Conservation (phyloP, 2,888 invertebrate genomes). For the Ceriagrion tenellum region DNA sequence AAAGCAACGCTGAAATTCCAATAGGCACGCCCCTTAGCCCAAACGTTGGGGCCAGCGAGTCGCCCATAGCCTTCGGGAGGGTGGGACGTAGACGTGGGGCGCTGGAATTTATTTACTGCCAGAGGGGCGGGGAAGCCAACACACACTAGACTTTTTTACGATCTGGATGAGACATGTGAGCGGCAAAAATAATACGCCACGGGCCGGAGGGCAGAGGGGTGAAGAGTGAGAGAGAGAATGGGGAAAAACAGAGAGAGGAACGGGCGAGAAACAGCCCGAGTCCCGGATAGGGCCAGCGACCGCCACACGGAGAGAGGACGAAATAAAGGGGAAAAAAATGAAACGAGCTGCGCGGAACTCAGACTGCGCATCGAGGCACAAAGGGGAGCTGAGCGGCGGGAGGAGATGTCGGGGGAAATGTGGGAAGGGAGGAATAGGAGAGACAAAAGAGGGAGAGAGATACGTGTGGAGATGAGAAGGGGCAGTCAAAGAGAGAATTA, state of each 20-base stretch:
- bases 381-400: neutral
- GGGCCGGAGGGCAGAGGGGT: neutral
- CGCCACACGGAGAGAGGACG: neutral
- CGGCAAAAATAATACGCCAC: conserved; percentile 63
- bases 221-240: neutral
- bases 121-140: conserved; percentile 6
- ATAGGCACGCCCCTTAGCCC: too few relatives aligned
- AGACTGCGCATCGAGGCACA: conserved; percentile 8
- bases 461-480: too few relatives aligned
- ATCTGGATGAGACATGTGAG: conserved; percentile 58
- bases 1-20: too few relatives aligned
- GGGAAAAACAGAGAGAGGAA: neutral
- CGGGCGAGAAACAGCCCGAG: neutral
- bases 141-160: conserved; percentile 38
- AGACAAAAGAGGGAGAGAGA: too few relatives aligned
- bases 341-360: neutral
- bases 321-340: neutral
- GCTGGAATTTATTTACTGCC: conserved; percentile 61
- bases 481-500: too few relatives aligned
- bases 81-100: neutral
- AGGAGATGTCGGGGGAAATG: neutral
- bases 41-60: too few relatives aligned
- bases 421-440: neutral
- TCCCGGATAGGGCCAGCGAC: conserved; percentile 57
- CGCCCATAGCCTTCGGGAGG: neutral